Conservation (phyloP, 2,888 invertebrate species). For the Aporophyla lueneburgensis region DNA sequence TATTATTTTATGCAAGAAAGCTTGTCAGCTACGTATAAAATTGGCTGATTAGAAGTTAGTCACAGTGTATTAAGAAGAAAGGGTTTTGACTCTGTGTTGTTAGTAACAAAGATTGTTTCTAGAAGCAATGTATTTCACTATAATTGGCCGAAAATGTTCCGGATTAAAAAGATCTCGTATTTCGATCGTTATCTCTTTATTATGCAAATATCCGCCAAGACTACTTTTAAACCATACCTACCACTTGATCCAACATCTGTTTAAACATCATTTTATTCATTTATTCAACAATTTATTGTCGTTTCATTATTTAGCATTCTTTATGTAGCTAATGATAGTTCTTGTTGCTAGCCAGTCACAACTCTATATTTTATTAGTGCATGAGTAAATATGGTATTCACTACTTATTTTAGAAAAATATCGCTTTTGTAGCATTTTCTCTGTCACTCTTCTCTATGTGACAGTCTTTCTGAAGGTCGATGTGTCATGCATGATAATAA, state of each 20-base stretch:
- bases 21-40: neutral
- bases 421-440: neutral
- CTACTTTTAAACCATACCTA: constrained; percentile 3
- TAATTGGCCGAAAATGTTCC: neutral
- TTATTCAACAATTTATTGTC: constrained; percentile 4
- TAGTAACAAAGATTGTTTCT: neutral
- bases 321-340: neutral
- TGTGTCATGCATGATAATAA: neutral
- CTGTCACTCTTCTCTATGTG: neutral
- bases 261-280: constrained; percentile 27
- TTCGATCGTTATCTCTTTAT: neutral
- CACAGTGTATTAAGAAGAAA: neutral
- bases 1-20: neutral
- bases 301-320: constrained; percentile 28
- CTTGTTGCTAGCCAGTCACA: constrained; percentile 1
- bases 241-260: constrained; percentile 31
- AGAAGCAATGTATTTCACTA: neutral
- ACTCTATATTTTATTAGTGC: too few species aligned
- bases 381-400: neutral
- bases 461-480: neutral
- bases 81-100: neutral
- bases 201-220: constrained; percentile 24
- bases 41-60: neutral
- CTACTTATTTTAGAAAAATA: neutral
- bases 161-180: neutral